These are phyloP conservation scores for Drosophila recens DNA, from an alignment of 2,888 invertebrate genomes.

Conservation along the genomic window DNA sequence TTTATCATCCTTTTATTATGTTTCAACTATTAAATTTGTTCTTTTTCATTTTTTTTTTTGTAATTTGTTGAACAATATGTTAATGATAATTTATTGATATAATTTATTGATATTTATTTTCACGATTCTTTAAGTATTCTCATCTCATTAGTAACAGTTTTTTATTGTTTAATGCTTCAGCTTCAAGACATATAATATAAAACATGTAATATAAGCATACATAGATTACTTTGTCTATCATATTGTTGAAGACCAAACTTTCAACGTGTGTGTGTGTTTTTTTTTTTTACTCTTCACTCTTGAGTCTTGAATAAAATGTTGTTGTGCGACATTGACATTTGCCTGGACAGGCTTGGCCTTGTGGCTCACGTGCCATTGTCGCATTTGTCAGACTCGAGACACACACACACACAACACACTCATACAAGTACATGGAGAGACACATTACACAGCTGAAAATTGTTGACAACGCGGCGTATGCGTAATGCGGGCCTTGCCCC, in stretches of 20 bases:
- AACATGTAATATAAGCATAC: background rate
- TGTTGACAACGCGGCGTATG: slow-evolving; percentile 64
- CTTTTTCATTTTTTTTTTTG: too few relatives aligned
- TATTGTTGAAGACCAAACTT: slow-evolving; percentile 2
- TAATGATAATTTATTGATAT: too few relatives aligned
- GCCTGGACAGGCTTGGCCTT: slow-evolving; percentile 38
- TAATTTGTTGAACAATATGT: too few relatives aligned
- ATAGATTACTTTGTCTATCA: slow-evolving; percentile 15
- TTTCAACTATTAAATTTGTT: too few relatives aligned
- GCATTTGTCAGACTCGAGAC: slow-evolving; percentile 52
- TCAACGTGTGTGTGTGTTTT: background rate
- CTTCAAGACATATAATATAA: too few relatives aligned
- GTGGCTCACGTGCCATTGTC: slow-evolving; percentile 52
- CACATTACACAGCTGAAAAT: slow-evolving; percentile 36
- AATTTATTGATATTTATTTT: too few relatives aligned
- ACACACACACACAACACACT: slow-evolving; percentile 10
- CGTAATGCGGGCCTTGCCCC: slow-evolving; percentile 53
- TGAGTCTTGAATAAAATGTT: slow-evolving; percentile 23
- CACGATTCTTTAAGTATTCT: too few relatives aligned
- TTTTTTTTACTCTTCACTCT: background rate
- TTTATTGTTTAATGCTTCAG: background rate
- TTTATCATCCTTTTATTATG: too few relatives aligned
- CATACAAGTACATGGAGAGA: background rate
- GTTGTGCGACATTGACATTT: slow-evolving; percentile 30
- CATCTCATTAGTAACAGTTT: too few relatives aligned